Evolutionary conservation across 2,888 invertebrate genomes (phyloP).

Genomic region (Cenopis cana): DNA sequence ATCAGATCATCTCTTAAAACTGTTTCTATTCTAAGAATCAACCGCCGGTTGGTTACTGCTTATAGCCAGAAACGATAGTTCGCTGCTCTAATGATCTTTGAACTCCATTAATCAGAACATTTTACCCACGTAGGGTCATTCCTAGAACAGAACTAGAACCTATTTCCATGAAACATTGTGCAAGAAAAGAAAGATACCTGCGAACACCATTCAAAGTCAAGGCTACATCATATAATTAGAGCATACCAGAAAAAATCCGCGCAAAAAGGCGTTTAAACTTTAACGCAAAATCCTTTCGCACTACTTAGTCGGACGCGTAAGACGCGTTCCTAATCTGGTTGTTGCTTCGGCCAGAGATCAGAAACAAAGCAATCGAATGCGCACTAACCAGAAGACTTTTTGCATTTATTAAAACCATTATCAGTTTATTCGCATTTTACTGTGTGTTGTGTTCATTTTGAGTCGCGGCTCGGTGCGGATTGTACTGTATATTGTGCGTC

Average conservation of each 20-base stretch:
- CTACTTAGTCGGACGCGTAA: conserved; percentile 12
- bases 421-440: conserved; percentile 61
- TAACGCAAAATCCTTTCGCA: conserved; percentile 41
- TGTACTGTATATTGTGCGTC: conserved; percentile 55
- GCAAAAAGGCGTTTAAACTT: conserved; percentile 34
- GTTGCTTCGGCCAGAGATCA: conserved; percentile 50
- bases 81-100: conserved; percentile 36
- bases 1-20: not conserved
- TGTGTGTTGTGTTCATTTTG: conserved; percentile 70
- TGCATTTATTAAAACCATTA: conserved; percentile 60
- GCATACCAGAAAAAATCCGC: conserved; percentile 50
- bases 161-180: not conserved
- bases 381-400: conserved; percentile 57
- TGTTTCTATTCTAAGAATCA: not conserved
- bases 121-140: conserved; percentile 25
- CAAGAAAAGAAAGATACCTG: conserved; percentile 33
- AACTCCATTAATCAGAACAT: conserved; percentile 35
- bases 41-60: conserved; percentile 24
- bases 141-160: conserved; percentile 6
- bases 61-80: conserved; percentile 12
- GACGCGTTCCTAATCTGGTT: conserved; percentile 46
- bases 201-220: conserved; percentile 58
- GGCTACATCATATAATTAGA: conserved; percentile 63
- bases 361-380: conserved; percentile 59
- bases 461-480: conserved; percentile 57